Conservation (phyloP, 2,113 vertebrate species). For the Brachirus orientalis region DNA sequence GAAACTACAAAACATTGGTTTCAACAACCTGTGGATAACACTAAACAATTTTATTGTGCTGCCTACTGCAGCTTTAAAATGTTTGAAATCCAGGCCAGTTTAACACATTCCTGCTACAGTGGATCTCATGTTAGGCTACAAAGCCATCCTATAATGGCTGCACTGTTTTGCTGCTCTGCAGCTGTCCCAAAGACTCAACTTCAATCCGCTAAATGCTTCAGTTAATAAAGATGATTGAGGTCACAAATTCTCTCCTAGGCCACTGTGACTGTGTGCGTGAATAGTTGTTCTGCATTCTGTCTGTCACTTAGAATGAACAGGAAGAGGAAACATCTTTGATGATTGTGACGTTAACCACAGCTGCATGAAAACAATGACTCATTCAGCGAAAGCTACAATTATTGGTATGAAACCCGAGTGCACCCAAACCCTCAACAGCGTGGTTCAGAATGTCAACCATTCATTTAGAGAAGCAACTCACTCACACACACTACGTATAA, state of each 20-base stretch:
- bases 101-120: too few species aligned
- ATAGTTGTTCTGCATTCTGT: conserved; percentile 8
- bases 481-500: conserved; percentile 16
- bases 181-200: conserved; percentile 2
- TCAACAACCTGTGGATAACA: too few species aligned
- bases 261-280: neutral
- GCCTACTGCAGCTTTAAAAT: too few species aligned
- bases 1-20: too few species aligned
- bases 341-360: conserved; percentile 67
- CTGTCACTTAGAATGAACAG: conserved; percentile 36
- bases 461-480: conserved; percentile 48
- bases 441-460: conserved; percentile 61
- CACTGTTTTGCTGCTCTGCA: conserved; percentile 3
- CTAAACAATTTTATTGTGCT: too few species aligned
- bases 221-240: conserved; percentile 66
- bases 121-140: neutral
- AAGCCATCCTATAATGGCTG: neutral
- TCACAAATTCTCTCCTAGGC: conserved; percentile 33
- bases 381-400: conserved; percentile 69
- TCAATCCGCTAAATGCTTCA: conserved; percentile 43
- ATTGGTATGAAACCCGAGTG: conserved; percentile 68
- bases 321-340: conserved; percentile 47
- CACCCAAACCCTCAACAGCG: conserved; percentile 41
- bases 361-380: conserved; percentile 77
- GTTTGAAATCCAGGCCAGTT: too few species aligned